Percentiles rank a stretch among this genome's conserved stretches.
Evolutionary conservation across 1,140 invertebrate genomes (phyloP).

Genomic region (Drosophila fuyamai): DNA sequence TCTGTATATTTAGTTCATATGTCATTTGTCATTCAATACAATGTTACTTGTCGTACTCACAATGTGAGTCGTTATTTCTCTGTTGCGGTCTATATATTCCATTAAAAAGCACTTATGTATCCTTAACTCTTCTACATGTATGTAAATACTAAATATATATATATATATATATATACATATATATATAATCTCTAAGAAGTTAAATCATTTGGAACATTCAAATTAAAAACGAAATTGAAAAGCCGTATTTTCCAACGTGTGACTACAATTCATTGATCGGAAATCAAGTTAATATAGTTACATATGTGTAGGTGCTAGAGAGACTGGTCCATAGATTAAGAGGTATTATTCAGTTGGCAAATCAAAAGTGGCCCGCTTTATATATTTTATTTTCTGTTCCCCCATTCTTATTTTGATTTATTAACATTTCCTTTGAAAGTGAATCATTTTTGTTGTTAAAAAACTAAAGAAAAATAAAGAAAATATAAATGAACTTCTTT

Average conservation of each 20-base stretch:
- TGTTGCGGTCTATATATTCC: constrained; percentile 75
- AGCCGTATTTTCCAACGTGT: constrained; percentile 3
- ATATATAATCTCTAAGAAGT: constrained; percentile 32
- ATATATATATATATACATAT: constrained; percentile 11
- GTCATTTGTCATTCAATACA: constrained; percentile 45
- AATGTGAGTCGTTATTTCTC: constrained; percentile 37
- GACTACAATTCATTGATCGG: constrained; percentile 17
- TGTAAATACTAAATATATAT: constrained; percentile 36
- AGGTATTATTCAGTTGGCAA: constrained; percentile 71
- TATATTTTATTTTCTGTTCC: constrained; percentile 6
- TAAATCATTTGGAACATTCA: constrained; percentile 42
- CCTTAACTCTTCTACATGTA: constrained; percentile 54
- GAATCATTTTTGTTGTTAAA: too few species aligned
- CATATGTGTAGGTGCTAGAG: constrained; percentile 56
- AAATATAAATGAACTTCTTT: too few species aligned
- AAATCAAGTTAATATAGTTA: constrained; percentile 26
- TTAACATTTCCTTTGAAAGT: too few species aligned
- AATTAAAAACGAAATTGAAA: constrained; percentile 12
- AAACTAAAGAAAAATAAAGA: too few species aligned
- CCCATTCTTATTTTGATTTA: neutral
- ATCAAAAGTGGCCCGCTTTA: constrained; percentile 17
- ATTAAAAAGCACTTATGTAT: constrained; percentile 81
- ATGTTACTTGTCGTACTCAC: constrained; percentile 35
- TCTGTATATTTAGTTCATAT: constrained; percentile 42
- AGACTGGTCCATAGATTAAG: constrained; percentile 79